Evolutionary conservation across 2,797 vertebrate species (phyloP).

Genomic region (Micromesistius poutassou): DNA sequence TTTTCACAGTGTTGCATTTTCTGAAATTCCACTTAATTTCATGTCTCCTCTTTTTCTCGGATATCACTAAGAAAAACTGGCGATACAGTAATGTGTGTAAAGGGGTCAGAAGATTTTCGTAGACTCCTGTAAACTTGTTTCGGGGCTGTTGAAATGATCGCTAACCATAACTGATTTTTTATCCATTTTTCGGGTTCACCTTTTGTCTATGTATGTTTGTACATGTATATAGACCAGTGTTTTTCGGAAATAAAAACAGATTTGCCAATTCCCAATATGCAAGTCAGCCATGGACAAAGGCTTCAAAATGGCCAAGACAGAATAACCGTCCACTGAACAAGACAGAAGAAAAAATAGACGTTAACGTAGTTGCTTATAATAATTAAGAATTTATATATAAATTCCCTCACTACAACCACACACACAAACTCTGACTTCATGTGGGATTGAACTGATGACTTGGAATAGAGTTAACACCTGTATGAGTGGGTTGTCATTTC

Average conservation of each 20-base stretch:
- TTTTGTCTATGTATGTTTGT: background rate
- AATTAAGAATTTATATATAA: background rate
- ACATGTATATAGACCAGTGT: no score
- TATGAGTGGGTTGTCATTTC: background rate
- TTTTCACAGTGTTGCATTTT: background rate
- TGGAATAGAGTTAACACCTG: background rate
- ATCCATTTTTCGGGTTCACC: background rate
- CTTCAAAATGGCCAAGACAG: background rate
- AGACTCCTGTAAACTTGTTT: background rate
- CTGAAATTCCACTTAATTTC: no score
- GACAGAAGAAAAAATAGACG: background rate
- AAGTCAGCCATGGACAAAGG: background rate
- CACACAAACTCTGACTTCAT: background rate
- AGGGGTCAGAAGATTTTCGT: background rate
- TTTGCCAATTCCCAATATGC: background rate
- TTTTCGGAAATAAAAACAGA: background rate
- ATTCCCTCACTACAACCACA: slow-evolving; percentile 36
- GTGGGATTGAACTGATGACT: background rate
- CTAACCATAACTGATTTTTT: background rate
- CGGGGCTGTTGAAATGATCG: background rate
- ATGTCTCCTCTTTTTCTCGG: background rate
- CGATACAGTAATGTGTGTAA: background rate
- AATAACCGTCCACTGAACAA: background rate
- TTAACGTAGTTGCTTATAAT: background rate
- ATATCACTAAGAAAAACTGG: background rate